phyloP scores from a whole-genome alignment of 1,140 invertebrate species.

The Listronotus oregonensis region DNA sequence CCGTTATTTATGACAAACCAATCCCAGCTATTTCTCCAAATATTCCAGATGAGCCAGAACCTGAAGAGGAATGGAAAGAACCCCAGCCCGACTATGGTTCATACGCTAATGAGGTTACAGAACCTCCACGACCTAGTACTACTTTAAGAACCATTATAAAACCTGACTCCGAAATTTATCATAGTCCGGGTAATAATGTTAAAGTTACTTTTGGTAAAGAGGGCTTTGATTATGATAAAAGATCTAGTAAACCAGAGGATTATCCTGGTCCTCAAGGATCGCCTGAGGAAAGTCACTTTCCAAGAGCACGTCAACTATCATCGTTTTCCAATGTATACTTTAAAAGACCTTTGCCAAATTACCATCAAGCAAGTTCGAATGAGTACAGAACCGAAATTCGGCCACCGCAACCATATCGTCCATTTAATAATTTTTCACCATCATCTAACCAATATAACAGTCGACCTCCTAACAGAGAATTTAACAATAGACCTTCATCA shows the following conservation, averaged over 20 bases:
- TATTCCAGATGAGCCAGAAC: slow-evolving; percentile 62
- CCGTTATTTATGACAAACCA: slow-evolving; percentile 77
- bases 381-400: slow-evolving; percentile 45
- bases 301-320: slow-evolving; percentile 54
- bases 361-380: slow-evolving; percentile 50
- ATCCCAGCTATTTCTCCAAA: slow-evolving; percentile 73
- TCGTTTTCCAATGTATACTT: slow-evolving; percentile 42
- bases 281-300: slow-evolving; percentile 61
- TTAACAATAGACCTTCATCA: slow-evolving; percentile 47
- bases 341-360: slow-evolving; percentile 33
- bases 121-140: slow-evolving; percentile 67
- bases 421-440: slow-evolving; percentile 51
- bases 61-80: slow-evolving; percentile 48
- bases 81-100: slow-evolving; percentile 40
- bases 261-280: slow-evolving; percentile 48
- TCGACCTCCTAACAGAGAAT: slow-evolving; percentile 32
- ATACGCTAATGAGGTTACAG: slow-evolving; percentile 55
- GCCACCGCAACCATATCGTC: slow-evolving; percentile 53
- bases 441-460: slow-evolving; percentile 41
- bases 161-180: slow-evolving; percentile 80
- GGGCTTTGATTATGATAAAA: slow-evolving; percentile 60
- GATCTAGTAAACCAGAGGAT: slow-evolving; percentile 56
- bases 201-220: slow-evolving; percentile 76
- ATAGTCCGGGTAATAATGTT: slow-evolving; percentile 70
- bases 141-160: slow-evolving; percentile 81